A percentile compares a stretch with the other conserved stretches of the same genome.
phyloP scores from a whole-genome alignment of 1,140 invertebrate species.

The Penaeus indicus region DNA sequence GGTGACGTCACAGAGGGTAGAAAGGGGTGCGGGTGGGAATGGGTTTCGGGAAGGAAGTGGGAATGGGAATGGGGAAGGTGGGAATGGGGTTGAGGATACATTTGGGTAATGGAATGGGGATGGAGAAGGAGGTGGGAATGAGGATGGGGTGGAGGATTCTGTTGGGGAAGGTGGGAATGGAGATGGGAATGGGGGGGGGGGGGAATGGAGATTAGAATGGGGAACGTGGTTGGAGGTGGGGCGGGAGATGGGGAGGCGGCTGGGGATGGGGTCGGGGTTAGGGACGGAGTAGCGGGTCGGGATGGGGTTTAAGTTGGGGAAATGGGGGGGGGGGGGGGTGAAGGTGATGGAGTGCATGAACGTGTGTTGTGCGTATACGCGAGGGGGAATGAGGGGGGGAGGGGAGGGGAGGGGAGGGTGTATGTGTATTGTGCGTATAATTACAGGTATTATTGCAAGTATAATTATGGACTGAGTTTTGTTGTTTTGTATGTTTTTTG shows the following conservation, averaged over 20 bases:
- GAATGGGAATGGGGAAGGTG: not conserved
- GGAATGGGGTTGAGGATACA: not conserved
- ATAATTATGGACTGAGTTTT: too few species aligned
- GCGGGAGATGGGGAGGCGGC: too few species aligned
- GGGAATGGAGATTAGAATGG: not conserved
- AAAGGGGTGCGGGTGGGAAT: too few species aligned
- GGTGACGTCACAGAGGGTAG: not conserved
- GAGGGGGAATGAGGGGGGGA: too few species aligned
- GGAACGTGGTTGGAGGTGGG: not conserved
- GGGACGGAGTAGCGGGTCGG: not conserved
- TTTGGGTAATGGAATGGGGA: not conserved
- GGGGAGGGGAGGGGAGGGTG: too few species aligned
- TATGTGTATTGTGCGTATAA: too few species aligned
- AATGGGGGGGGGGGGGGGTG: too few species aligned
- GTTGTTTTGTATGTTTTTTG: too few species aligned
- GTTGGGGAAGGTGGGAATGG: too few species aligned
- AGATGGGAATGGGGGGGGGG: not conserved
- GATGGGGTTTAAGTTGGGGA: not conserved
- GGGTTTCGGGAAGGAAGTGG: not conserved
- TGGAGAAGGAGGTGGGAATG: not conserved
- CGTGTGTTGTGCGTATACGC: constrained; percentile 12
- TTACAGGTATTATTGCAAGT: too few species aligned
- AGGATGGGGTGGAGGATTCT: not conserved
- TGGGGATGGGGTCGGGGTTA: not conserved
- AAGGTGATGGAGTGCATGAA: not conserved